Percentiles rank a stretch among this genome's conserved stretches.
These are phyloP conservation scores for Catagonus wagneri DNA, from an alignment of 2,113 vertebrate genomes.

Conservation along the genomic window DNA sequence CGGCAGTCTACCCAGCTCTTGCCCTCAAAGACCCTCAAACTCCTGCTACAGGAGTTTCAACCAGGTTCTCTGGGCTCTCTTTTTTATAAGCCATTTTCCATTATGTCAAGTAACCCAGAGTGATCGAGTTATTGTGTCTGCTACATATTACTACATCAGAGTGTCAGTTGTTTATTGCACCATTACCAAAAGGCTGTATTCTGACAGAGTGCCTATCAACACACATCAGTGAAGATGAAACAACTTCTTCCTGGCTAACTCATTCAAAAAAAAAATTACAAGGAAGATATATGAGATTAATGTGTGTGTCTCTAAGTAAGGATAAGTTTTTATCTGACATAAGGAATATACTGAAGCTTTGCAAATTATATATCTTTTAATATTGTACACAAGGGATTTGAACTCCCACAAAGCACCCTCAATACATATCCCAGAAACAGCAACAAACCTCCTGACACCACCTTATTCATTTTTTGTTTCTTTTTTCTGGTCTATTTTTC, in stretches of 20 bases:
- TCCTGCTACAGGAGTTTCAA: not conserved
- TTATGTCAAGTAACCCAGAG: conserved; percentile 27
- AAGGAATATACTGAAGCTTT: not conserved
- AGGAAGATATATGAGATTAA: conserved; percentile 36
- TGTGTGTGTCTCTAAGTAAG: not conserved
- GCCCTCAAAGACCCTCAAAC: not conserved
- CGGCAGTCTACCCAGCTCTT: not conserved
- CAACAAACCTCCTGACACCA: not conserved
- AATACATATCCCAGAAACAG: not conserved
- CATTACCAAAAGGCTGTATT: conserved; percentile 33
- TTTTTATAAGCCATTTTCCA: not conserved
- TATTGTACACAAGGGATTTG: not conserved
- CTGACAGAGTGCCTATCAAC: conserved; percentile 37
- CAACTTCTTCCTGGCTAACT: conserved; percentile 29
- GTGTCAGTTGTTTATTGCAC: conserved; percentile 42
- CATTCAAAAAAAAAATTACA: not conserved
- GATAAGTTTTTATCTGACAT: conserved; percentile 17
- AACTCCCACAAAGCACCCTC: not conserved
- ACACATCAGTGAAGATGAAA: conserved; percentile 28
- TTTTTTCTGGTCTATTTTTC: not conserved
- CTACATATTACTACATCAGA: not conserved
- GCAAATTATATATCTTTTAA: not conserved
- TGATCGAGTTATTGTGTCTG: conserved; percentile 9
- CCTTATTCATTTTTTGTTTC: not conserved
- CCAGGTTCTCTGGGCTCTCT: not conserved